Percentiles rank a stretch among this genome's conserved stretches.
Evolutionary conservation across 2,797 vertebrate genomes (phyloP).

Genomic region (Typhlichthys eigenmanni): DNA sequence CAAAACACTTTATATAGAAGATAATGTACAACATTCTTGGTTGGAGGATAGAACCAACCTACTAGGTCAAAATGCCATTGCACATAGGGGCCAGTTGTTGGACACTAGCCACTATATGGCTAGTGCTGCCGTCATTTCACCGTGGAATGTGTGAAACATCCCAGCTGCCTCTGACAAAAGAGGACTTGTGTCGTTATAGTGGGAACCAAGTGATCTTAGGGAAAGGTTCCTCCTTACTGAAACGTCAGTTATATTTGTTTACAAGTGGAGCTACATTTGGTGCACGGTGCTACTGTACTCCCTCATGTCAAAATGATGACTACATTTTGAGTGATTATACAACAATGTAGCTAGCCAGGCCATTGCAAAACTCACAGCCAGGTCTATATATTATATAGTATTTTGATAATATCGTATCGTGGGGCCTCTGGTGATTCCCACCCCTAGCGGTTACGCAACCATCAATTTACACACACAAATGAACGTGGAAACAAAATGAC

Average conservation of each 20-base stretch:
- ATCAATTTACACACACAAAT: slow-evolving; percentile 24
- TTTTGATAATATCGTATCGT: too few relatives aligned
- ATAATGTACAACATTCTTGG: background rate
- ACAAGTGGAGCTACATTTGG: slow-evolving; percentile 14
- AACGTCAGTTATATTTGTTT: slow-evolving; percentile 43
- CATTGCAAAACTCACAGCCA: slow-evolving; percentile 8
- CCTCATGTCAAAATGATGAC: slow-evolving; percentile 20
- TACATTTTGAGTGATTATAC: slow-evolving; percentile 46
- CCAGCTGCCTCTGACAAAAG: slow-evolving; percentile 49
- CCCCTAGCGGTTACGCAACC: slow-evolving; percentile 50
- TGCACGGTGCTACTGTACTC: background rate
- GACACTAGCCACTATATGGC: slow-evolving; percentile 57
- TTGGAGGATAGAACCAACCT: slow-evolving; percentile 33
- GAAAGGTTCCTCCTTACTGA: background rate
- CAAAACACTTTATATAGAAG: background rate
- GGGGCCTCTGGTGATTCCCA: too few relatives aligned
- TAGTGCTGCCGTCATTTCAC: slow-evolving; percentile 47
- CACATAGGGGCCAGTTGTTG: slow-evolving; percentile 51
- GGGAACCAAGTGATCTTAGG: slow-evolving; percentile 46
- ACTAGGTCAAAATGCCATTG: slow-evolving; percentile 9
- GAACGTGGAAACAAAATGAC: slow-evolving; percentile 57
- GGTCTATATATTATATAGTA: background rate
- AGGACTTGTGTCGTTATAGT: slow-evolving; percentile 43
- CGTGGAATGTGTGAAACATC: slow-evolving; percentile 56
- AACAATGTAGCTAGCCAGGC: slow-evolving; percentile 40